Base-by-base conservation (phyloP, 2,888 invertebrate genomes). In the Chaetogeoica ovagalla region DNA sequence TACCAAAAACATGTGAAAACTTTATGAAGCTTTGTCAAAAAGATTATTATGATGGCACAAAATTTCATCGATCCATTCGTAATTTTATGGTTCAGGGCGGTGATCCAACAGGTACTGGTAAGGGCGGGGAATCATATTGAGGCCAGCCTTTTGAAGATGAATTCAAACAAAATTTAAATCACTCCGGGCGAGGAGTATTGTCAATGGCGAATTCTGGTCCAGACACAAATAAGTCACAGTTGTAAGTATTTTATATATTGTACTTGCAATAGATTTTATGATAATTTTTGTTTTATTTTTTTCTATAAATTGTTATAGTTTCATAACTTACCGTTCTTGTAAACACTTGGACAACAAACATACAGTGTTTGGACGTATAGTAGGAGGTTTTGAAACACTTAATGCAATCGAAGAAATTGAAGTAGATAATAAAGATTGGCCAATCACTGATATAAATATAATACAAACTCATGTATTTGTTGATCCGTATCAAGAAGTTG, bases 31-130 rank as follows among this genome's bases (percentile, higher is more conserved):
- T 93, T 83, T 97, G 97, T 86, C 89, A 91, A 83, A 91, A 88
- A 85, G 97, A 96, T 0, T 99, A 98, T 87, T 99, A 98, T 85
- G 91, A 96, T 86, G 93, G 93, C 43, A 95, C 96, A 0, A 92
- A 93, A 84, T 98, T 99, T 86, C 98, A 98, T 86, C 90, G 99
- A 83, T 95, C 97, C 0, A 97, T 99, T 84, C 89, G 94, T 82
- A 97, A 99, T 88, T 99, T 99, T 87, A 98, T 99, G 95, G 93
- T 98, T 83, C 98, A 99, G 92, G 98, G 98, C 23, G 98, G 99
- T 1, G 98, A 99, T 88, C 98, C 98, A 1, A 96, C 96, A 0
- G 95, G 95, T 57, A 94, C 94, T 0, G 98, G 98, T 2, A 90
- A 91, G 72, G 97, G 98, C 0, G 99, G 99, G 0, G 92, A 94